Evolutionary conservation across 2,113 vertebrate species (phyloP).

Genomic region (Sisor rabdophorus): DNA sequence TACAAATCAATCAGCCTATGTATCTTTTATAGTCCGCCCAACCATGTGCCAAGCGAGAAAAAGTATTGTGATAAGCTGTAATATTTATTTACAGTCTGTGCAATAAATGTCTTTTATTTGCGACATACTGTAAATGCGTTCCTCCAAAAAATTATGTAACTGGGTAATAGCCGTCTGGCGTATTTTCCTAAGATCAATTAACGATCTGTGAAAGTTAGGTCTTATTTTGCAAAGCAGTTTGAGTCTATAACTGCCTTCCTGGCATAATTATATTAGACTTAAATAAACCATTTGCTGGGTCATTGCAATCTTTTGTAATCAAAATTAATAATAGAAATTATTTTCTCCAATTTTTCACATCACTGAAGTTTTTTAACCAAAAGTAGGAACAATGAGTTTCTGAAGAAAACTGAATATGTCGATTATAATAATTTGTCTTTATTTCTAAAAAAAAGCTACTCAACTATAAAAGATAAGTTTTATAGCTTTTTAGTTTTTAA

Average conservation of each 20-base stretch:
- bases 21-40: not conserved
- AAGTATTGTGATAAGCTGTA: not conserved
- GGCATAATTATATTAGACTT: conserved; percentile 19
- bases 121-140: not conserved
- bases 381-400: conserved; percentile 17
- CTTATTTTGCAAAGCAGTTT: not conserved
- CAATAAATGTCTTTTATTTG: not conserved
- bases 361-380: conserved; percentile 27
- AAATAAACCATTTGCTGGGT: conserved; percentile 1
- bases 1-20: conserved; percentile 9
- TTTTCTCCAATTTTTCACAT: conserved; percentile 15
- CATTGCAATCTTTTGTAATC: conserved; percentile 6
- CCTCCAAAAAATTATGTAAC: conserved; percentile 14
- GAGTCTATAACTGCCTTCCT: not conserved
- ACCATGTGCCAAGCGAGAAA: not conserved
- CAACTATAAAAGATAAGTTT: conserved; percentile 44
- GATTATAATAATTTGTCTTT: conserved; percentile 47
- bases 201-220: not conserved
- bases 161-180: not conserved
- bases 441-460: conserved; percentile 25
- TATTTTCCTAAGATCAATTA: not conserved
- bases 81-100: not conserved
- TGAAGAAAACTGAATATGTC: conserved; percentile 37
- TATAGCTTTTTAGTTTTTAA: conserved; percentile 49
- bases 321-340: conserved; percentile 10